Evolutionary conservation across 2,113 vertebrate genomes (phyloP).

Genomic region (Thamnophis sirtalis): DNA sequence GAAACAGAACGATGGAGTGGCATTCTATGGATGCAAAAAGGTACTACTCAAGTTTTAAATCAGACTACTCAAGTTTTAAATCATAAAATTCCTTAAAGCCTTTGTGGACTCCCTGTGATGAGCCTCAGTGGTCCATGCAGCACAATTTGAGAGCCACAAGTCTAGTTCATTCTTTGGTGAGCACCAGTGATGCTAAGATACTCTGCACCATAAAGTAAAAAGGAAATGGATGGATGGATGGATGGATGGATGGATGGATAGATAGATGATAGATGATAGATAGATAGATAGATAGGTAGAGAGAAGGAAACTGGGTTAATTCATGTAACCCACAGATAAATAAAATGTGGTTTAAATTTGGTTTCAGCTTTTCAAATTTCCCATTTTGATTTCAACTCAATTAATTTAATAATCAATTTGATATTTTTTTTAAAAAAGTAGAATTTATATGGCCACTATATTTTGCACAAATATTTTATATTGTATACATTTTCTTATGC

Average conservation of each 20-base stretch:
- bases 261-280: no score
- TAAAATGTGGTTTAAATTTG: background rate
- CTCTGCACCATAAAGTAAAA: background rate
- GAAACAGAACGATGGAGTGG: no score
- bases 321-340: background rate
- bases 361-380: background rate
- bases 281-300: fast-evolving
- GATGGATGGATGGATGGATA: no score
- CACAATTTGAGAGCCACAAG: background rate
- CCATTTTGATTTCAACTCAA: background rate
- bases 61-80: background rate
- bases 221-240: background rate
- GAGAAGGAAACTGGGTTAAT: background rate
- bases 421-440: background rate
- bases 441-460: background rate
- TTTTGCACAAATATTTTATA: background rate
- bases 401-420: background rate
- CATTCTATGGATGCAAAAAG: background rate
- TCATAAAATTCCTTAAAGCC: background rate
- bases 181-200: background rate
- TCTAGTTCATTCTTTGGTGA: background rate
- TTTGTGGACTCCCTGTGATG: background rate
- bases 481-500: background rate
- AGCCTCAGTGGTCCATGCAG: background rate
- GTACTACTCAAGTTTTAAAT: background rate